Conservation (phyloP, 1,140 invertebrate species). For the Ceratosolen solmsi region DNA sequence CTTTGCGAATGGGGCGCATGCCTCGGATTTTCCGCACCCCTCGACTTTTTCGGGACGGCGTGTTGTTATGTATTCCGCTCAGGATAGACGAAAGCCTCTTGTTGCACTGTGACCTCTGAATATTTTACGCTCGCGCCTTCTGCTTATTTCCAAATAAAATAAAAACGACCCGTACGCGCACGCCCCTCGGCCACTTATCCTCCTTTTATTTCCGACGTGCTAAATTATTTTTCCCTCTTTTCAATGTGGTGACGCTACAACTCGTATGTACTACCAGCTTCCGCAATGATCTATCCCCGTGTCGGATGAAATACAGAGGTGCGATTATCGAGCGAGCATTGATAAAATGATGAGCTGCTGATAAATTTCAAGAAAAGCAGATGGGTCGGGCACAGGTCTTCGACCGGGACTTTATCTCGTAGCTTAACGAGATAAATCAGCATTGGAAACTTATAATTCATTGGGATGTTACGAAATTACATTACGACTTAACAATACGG, state of each 20-base stretch:
- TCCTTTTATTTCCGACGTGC: not conserved
- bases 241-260: not conserved
- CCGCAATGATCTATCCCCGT: no score
- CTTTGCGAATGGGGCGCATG: slow-evolving; percentile 10
- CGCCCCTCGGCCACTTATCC: not conserved
- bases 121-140: slow-evolving; percentile 23
- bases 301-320: no score
- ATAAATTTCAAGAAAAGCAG: no score
- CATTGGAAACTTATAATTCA: no score
- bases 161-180: not conserved
- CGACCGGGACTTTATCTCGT: no score
- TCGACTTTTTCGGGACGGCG: not conserved
- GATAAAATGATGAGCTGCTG: no score
- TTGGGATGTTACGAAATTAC: no score
- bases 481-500: no score
- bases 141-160: slow-evolving; percentile 27
- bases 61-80: slow-evolving; percentile 21
- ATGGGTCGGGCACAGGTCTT: no score
- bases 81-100: not conserved
- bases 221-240: slow-evolving; percentile 1
- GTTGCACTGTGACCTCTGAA: slow-evolving; percentile 13
- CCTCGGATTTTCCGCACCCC: not conserved
- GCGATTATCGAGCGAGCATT: no score
- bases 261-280: no score
- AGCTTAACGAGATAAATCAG: no score